Percentiles rank a stretch among this genome's conserved stretches.
These are phyloP conservation scores for Notolepis coatsorum DNA, from an alignment of 2,797 vertebrate species.

Conservation along the genomic window DNA sequence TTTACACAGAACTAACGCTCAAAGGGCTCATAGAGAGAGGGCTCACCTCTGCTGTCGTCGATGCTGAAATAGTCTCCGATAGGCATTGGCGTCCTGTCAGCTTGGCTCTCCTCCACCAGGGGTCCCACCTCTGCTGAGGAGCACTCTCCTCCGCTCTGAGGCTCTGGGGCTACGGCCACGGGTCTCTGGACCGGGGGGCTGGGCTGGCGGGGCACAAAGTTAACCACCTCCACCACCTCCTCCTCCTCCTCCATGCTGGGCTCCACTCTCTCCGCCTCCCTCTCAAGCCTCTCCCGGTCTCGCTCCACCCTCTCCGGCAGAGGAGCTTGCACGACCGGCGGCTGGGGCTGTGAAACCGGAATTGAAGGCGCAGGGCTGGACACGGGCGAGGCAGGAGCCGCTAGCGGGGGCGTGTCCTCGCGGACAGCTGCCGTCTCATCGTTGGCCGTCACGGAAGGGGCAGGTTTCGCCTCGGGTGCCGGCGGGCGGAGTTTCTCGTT, in stretches of 20 bases:
- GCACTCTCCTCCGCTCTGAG: constrained; percentile 51
- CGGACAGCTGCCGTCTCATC: constrained; percentile 45
- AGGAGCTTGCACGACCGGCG: constrained; percentile 37
- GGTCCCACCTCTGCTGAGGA: constrained; percentile 55
- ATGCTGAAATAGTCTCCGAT: constrained; percentile 79
- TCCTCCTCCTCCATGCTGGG: constrained; percentile 25
- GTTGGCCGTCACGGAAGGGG: constrained; percentile 39
- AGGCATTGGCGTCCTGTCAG: constrained; percentile 63
- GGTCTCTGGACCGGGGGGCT: constrained; percentile 72
- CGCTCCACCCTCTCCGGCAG: constrained; percentile 32
- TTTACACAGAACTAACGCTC: neutral
- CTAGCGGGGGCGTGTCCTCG: constrained; percentile 47
- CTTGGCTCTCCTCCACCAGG: constrained; percentile 68
- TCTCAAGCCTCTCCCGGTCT: constrained; percentile 28
- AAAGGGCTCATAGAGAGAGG: neutral
- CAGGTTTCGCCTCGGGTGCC: constrained; percentile 56
- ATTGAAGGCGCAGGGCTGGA: constrained; percentile 56
- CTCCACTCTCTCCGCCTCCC: constrained; percentile 31
- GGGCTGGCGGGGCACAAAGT: constrained; percentile 66
- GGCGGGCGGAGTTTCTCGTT: constrained; percentile 90
- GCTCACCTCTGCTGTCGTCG: constrained; percentile 79
- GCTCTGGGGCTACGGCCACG: constrained; percentile 48
- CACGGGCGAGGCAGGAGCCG: constrained; percentile 37
- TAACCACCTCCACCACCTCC: constrained; percentile 60
- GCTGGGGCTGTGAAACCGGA: constrained; percentile 53